A percentile compares a stretch with the other conserved stretches of the same genome.
phyloP scores from a whole-genome alignment of 2,113 vertebrate species.

The Bufo gargarizans region DNA sequence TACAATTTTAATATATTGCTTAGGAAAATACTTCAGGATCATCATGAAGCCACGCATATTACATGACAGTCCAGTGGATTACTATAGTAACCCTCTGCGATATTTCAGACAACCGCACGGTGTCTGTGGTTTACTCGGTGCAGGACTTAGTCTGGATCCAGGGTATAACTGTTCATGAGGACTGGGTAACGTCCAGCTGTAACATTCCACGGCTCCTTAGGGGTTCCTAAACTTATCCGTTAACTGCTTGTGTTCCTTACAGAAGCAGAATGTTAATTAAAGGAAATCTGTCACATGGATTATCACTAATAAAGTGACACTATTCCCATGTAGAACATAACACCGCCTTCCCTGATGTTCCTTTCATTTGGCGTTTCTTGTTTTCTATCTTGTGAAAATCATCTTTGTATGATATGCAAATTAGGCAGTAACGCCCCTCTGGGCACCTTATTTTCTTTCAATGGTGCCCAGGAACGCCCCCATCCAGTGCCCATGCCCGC shows the following conservation, averaged over 20 bases:
- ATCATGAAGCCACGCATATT: not conserved
- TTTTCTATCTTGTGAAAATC: too few species aligned
- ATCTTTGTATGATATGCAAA: too few species aligned
- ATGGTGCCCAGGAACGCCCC: too few species aligned
- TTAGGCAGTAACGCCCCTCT: too few species aligned
- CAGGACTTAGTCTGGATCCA: slow-evolving; percentile 2
- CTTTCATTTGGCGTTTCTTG: too few species aligned
- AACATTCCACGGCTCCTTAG: not conserved
- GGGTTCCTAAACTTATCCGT: not conserved
- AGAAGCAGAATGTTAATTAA: not conserved
- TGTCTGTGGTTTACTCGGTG: not conserved
- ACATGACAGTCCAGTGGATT: not conserved
- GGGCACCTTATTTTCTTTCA: too few species aligned
- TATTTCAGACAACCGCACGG: slow-evolving; percentile 8
- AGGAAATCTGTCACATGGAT: not conserved
- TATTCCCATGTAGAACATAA: too few species aligned
- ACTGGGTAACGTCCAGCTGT: not conserved
- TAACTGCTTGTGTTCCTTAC: not conserved
- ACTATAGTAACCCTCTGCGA: not conserved
- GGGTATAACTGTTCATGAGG: not conserved
- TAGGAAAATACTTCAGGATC: not conserved
- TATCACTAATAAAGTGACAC: too few species aligned
- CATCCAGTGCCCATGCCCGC: too few species aligned
- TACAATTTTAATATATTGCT: not conserved
- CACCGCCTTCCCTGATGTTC: too few species aligned